Conservation (phyloP, 2,888 invertebrate genomes). For the Mechanitis mazaeus region DNA sequence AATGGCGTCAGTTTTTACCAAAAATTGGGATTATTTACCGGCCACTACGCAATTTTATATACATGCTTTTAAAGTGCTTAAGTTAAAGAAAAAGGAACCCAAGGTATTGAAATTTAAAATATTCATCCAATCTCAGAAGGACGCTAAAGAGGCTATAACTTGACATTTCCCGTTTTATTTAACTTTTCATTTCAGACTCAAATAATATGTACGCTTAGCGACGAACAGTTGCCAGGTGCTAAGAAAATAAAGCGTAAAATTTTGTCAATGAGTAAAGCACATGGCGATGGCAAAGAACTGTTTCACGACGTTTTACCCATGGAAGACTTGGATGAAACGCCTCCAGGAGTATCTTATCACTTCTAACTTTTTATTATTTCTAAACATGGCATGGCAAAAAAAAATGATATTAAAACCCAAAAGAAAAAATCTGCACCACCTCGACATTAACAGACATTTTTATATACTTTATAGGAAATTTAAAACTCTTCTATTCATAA, state of each 20-base stretch:
- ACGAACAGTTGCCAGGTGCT: conserved; percentile 47
- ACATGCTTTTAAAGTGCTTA: conserved; percentile 78
- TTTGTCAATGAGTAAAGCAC: conserved; percentile 42
- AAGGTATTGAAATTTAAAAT: conserved; percentile 42
- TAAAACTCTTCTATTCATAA: no score
- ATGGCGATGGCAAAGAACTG: conserved; percentile 51
- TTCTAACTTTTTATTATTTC: no score
- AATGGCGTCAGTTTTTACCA: conserved; percentile 69
- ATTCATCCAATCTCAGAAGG: background rate
- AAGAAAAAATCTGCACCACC: no score
- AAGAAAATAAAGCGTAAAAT: conserved; percentile 44
- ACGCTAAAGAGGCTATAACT: conserved; percentile 12
- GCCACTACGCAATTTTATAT: conserved; percentile 70
- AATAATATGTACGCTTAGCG: conserved; percentile 61
- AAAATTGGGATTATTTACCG: conserved; percentile 72
- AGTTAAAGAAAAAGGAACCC: conserved; percentile 61
- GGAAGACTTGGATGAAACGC: conserved; percentile 36
- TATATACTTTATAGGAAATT: no score
- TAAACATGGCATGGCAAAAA: no score
- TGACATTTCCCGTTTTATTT: background rate
- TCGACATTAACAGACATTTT: no score
- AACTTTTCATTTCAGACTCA: conserved; percentile 40
- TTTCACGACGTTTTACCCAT: conserved; percentile 49
- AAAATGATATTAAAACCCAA: no score
- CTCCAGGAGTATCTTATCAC: conserved; percentile 33